Evolutionary conservation across 2,888 invertebrate species (phyloP).

Genomic region (Hirtodrosophila duncani): DNA sequence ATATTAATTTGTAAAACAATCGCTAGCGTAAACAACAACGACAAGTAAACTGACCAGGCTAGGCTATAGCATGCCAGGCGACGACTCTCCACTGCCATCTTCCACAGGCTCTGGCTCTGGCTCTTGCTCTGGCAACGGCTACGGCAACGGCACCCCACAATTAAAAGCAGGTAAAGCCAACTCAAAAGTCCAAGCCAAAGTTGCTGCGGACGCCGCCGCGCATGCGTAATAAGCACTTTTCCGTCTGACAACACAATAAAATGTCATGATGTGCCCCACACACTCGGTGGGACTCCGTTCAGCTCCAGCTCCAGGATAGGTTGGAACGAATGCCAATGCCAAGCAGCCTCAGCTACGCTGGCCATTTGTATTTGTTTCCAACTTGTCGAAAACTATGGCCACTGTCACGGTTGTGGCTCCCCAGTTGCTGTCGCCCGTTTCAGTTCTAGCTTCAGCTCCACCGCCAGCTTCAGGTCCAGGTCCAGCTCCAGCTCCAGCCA

Average conservation of each 20-base stretch:
- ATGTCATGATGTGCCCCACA: slow-evolving; percentile 77
- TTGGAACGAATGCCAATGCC: slow-evolving; percentile 16
- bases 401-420: slow-evolving; percentile 36
- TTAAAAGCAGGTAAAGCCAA: slow-evolving; percentile 57
- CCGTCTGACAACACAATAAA: slow-evolving; percentile 77
- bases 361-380: slow-evolving; percentile 48
- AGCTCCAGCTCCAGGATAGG: slow-evolving; percentile 8
- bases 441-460: not conserved
- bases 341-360: slow-evolving; percentile 5
- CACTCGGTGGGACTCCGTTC: slow-evolving; percentile 58
- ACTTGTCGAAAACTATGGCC: slow-evolving; percentile 59
- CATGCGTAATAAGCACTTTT: slow-evolving; percentile 78
- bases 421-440: not conserved
- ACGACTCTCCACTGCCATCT: too few relatives aligned
- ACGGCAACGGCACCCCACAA: slow-evolving; percentile 53
- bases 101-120: too few relatives aligned
- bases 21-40: slow-evolving; percentile 67
- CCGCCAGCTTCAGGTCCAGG: too few relatives aligned
- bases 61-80: not conserved
- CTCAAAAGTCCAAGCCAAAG: too few relatives aligned
- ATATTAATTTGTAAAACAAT: slow-evolving; percentile 73
- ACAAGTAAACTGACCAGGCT: slow-evolving; percentile 32
- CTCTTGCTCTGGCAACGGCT: not conserved
- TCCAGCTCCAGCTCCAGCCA: too few relatives aligned
- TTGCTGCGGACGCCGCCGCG: slow-evolving; percentile 56